Conservation (phyloP, 2,888 invertebrate genomes). For the Aspidiotus rigidus region DNA sequence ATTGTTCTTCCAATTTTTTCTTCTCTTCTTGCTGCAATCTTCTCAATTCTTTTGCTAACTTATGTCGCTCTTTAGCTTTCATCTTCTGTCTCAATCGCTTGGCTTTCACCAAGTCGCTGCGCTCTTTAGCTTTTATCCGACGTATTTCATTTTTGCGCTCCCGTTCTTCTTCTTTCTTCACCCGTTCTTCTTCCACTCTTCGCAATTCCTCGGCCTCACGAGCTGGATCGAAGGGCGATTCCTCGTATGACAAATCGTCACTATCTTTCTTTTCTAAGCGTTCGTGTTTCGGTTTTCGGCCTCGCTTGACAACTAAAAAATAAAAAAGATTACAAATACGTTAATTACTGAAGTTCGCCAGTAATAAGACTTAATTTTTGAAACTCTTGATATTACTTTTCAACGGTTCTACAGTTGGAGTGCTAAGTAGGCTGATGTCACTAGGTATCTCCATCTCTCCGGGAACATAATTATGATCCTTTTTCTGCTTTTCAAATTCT, state of each 20-base stretch:
- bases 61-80: constrained; percentile 36
- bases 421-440: too few species aligned
- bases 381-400: too few species aligned
- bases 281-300: constrained; percentile 17
- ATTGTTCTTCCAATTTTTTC: constrained; percentile 35
- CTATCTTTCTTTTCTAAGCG: constrained; percentile 16
- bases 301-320: constrained; percentile 5
- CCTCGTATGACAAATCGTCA: not conserved
- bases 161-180: constrained; percentile 35
- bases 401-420: too few species aligned
- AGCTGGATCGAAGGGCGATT: constrained; percentile 26
- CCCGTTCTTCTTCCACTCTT: constrained; percentile 35
- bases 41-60: constrained; percentile 35
- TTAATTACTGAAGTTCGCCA: too few species aligned
- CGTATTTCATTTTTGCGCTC: constrained; percentile 35
- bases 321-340: too few species aligned
- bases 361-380: too few species aligned
- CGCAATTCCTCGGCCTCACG: constrained; percentile 34
- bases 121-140: constrained; percentile 33
- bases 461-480: constrained; percentile 4
- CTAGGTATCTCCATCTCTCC: too few species aligned
- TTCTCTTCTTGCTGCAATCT: constrained; percentile 35
- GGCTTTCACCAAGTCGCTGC: constrained; percentile 35
- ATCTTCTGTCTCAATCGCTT: constrained; percentile 35
- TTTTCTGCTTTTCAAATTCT: constrained; percentile 30